Conservation (phyloP, 2,797 vertebrate species). For the Ctenopoma kingsleyae region DNA sequence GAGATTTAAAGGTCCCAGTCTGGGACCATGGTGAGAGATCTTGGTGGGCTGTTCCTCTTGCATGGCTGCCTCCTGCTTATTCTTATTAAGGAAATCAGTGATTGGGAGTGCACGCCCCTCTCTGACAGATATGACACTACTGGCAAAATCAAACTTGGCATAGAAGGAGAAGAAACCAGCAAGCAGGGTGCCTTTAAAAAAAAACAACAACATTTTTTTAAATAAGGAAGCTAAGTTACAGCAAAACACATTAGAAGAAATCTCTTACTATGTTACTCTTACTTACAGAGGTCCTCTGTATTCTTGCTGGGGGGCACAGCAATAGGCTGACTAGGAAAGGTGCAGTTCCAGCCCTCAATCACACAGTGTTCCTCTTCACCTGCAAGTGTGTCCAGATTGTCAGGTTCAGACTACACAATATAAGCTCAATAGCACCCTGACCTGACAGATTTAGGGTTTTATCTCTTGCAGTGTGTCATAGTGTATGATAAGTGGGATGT, state of each 20-base stretch:
- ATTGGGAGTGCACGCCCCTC: slow-evolving; percentile 83
- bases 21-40: slow-evolving; percentile 43
- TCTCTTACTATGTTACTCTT: neutral
- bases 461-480: too few species aligned
- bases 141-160: slow-evolving; percentile 86
- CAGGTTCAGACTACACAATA: too few species aligned
- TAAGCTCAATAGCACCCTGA: too few species aligned
- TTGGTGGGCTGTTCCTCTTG: slow-evolving; percentile 43
- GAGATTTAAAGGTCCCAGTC: slow-evolving; percentile 88
- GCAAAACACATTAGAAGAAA: neutral
- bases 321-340: slow-evolving; percentile 88
- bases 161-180: slow-evolving; percentile 90
- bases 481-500: too few species aligned
- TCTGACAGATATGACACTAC: slow-evolving; percentile 84
- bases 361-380: slow-evolving; percentile 87
- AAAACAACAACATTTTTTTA: neutral
- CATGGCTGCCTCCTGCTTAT: slow-evolving; percentile 38
- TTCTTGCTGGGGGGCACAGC: slow-evolving; percentile 87
- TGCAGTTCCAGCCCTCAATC: slow-evolving; percentile 93
- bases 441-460: too few species aligned
- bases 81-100: slow-evolving; percentile 72
- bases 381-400: slow-evolving; percentile 44
- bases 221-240: neutral
- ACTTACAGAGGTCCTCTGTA: slow-evolving; percentile 88
- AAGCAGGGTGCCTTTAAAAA: slow-evolving; percentile 84